Base-by-base conservation (phyloP, 2,888 invertebrate genomes). In the Nephrocerus scutellatus region DNA sequence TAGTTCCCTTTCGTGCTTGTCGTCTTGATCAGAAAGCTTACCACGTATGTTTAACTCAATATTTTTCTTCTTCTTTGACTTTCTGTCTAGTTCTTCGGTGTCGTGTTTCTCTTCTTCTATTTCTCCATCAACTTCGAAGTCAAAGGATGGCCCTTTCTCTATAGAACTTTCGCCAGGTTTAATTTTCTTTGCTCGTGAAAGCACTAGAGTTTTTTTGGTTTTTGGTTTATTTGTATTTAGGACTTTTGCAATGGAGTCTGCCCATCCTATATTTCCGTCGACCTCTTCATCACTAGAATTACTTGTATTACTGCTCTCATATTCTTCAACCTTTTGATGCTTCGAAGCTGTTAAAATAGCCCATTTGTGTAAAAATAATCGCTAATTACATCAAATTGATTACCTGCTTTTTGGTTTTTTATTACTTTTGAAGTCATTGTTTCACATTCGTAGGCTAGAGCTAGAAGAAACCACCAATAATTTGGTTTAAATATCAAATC, bases 171-270 rank as follows among this genome's bases (percentile, higher is more conserved):
- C 62, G 35, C 77, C 77, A 5, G 72, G 34, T 23, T 49, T 74
- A 38, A 80, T 62, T 62, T 83, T 85, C 58, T 85, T 88, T 0
- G 88, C 88, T 59, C 83, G 80, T 0, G 87, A 84, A 23, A 91
- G 63, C 1, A 88, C 83, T 36, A 84, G 66, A 0, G 79, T 75
- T 60, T 82, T 85, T 53, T 84, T 84, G 26, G 76, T 74, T 63
- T 82, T 82, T 0, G 85, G 82, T 59, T 84, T 84, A 19, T 76
- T 81, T 2, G 81, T 76, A 42, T 75, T 77, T 16, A 90, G 71
- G 48, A 90, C 83, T 66, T 87, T 87, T 6, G 80, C 73, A 59
- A 90, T 78, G 0, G 83, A 86, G 67, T 88, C 81, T 3, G 85
- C 88, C 88, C 88, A 89, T 3, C 81, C 83, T 46, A 75, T 69